Evolutionary conservation across 1,140 invertebrate genomes (phyloP).

Genomic region (Scaptomyza montana): DNA sequence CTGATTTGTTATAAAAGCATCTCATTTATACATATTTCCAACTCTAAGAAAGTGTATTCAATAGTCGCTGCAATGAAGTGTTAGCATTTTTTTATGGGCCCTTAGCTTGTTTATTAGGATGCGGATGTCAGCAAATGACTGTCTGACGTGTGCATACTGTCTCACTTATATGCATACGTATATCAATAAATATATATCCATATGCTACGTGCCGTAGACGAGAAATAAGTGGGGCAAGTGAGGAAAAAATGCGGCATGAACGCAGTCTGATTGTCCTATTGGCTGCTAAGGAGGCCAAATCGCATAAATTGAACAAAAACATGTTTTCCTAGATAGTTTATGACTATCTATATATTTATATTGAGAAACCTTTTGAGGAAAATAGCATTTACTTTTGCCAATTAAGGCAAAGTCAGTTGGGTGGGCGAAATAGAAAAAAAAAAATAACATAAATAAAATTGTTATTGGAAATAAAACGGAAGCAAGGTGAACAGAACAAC

Average conservation of each 20-base stretch:
- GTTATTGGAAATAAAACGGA: conserved; percentile 41
- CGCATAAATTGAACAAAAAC: conserved; percentile 37
- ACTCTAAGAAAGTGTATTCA: conserved; percentile 9
- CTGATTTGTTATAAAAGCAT: no score
- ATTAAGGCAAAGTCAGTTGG: conserved; percentile 68
- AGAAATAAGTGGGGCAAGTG: conserved; percentile 61
- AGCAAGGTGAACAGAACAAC: conserved; percentile 22
- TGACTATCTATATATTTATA: conserved; percentile 36
- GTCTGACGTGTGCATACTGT: conserved; percentile 35
- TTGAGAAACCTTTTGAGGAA: conserved; percentile 69
- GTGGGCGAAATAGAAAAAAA: conserved; percentile 50
- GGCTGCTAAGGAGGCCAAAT: conserved; percentile 40
- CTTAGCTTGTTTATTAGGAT: conserved; percentile 59
- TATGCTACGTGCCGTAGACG: conserved; percentile 32
- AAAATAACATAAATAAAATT: no score
- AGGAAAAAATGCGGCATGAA: conserved; percentile 35
- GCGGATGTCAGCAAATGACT: conserved; percentile 60
- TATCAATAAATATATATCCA: conserved; percentile 70
- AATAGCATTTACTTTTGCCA: conserved; percentile 71
- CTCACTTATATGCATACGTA: conserved; percentile 59
- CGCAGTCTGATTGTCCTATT: conserved; percentile 30
- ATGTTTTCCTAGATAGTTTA: conserved; percentile 43
- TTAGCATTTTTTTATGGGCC: conserved; percentile 20
- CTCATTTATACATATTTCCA: no score
- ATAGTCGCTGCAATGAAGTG: conserved; percentile 17